phyloP scores from a whole-genome alignment of 2,113 vertebrate species.

The Saimiri boliviensis region DNA sequence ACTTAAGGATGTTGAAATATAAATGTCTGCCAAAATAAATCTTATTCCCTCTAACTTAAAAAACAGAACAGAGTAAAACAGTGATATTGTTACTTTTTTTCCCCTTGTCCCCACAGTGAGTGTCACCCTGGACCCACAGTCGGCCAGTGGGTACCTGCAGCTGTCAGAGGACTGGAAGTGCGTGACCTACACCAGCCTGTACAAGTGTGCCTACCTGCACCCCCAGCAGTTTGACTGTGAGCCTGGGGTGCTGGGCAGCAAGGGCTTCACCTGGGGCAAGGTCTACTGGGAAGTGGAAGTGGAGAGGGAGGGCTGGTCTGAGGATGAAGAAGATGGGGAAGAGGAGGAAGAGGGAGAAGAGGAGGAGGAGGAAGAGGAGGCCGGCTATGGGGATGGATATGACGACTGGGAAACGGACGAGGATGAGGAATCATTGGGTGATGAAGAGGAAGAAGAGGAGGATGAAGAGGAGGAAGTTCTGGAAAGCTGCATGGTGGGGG shows the following conservation, averaged over 20 bases:
- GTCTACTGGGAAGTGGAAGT: conserved; percentile 90
- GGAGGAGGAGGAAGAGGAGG: conserved; percentile 66
- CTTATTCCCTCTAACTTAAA: conserved; percentile 87
- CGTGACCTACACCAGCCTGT: conserved; percentile 82
- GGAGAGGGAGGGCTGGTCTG: conserved; percentile 75
- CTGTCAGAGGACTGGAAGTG: conserved; percentile 87
- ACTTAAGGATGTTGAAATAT: conserved; percentile 76
- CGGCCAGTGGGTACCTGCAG: conserved; percentile 85
- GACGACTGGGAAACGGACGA: conserved; percentile 69
- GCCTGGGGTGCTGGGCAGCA: conserved; percentile 85
- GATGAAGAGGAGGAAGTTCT: conserved; percentile 83
- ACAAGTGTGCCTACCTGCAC: conserved; percentile 77
- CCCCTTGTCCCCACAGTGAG: conserved; percentile 60
- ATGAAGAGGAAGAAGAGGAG: conserved; percentile 79
- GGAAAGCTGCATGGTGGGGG: conserved; percentile 88
- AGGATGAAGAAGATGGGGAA: conserved; percentile 56
- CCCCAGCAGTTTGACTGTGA: conserved; percentile 87
- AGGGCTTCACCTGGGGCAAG: conserved; percentile 84
- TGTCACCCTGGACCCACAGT: conserved; percentile 86
- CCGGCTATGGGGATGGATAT: not conserved
- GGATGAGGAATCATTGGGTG: conserved; percentile 60
- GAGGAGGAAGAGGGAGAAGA: conserved; percentile 67
- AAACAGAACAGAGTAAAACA: not conserved
- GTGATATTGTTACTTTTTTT: not conserved
- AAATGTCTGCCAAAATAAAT: conserved; percentile 87